Conservation (phyloP, 92 coral and sea anemone genomes). For the Porites cylindrica region DNA sequence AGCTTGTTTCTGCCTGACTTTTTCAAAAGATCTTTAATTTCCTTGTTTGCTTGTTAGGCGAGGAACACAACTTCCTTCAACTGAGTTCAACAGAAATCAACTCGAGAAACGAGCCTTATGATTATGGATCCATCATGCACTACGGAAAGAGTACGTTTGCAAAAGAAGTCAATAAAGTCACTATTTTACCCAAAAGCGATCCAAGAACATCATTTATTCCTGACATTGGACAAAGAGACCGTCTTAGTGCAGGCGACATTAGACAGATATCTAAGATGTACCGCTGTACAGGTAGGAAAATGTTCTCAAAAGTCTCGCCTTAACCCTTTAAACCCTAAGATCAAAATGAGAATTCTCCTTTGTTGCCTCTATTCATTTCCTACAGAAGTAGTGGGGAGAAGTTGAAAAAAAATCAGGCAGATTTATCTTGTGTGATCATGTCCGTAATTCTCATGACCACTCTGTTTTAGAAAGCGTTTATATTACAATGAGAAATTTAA, state of each 20-base stretch:
- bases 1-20: too few species aligned
- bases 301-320: background rate
- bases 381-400: too few species aligned
- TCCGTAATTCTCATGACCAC: too few species aligned
- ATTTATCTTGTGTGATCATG: too few species aligned
- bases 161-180: constrained; percentile 65
- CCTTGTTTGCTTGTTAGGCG: constrained; percentile 58
- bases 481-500: too few species aligned
- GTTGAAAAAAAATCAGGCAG: too few species aligned
- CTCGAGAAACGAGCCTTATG: constrained; percentile 88
- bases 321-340: background rate
- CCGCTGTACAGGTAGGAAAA: constrained; percentile 80
- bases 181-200: constrained; percentile 75
- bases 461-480: too few species aligned
- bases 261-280: constrained; percentile 90
- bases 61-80: constrained; percentile 89
- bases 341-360: too few species aligned
- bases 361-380: too few species aligned
- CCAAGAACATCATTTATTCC: constrained; percentile 68
- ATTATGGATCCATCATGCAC: constrained; percentile 96
- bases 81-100: constrained; percentile 79
- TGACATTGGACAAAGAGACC: constrained; percentile 91
- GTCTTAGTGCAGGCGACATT: constrained; percentile 89
- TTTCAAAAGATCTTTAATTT: too few species aligned
- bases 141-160: constrained; percentile 94